Percentiles rank a stretch among this genome's conserved stretches.
phyloP scores from a whole-genome alignment of 2,888 invertebrate genomes.

The Salticus scenicus region DNA sequence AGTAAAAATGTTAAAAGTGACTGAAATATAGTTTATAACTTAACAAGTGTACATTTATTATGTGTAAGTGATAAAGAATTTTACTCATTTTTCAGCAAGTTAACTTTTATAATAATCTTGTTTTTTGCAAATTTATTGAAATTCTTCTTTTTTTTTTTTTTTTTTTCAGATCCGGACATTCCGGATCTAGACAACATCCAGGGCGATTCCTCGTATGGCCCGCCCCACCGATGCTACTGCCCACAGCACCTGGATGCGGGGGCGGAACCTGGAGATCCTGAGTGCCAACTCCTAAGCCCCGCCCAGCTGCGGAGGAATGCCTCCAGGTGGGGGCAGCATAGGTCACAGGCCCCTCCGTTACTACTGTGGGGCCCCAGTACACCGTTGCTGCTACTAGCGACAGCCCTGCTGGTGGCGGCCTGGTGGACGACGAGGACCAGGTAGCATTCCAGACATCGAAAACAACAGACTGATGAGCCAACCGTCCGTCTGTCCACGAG shows the following conservation, averaged over 20 bases:
- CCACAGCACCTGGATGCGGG: conserved; percentile 56
- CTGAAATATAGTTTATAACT: too few relatives aligned
- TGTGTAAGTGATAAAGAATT: too few relatives aligned
- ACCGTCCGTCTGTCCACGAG: conserved; percentile 42
- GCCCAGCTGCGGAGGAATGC: conserved; percentile 55
- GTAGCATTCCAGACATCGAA: conserved; percentile 68
- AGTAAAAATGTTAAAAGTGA: too few relatives aligned
- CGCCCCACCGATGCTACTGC: conserved; percentile 59
- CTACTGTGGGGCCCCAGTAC: conserved; percentile 11
- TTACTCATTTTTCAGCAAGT: background rate
- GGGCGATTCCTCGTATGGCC: conserved; percentile 55
- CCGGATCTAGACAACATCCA: conserved; percentile 53
- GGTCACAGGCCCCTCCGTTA: background rate
- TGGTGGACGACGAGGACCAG: conserved; percentile 52
- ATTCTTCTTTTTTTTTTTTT: background rate
- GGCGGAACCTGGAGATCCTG: conserved; percentile 31
- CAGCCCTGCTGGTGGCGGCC: conserved; percentile 23
- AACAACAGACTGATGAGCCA: conserved; percentile 45
- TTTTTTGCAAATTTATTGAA: too few relatives aligned
- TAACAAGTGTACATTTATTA: too few relatives aligned
- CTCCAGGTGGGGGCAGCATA: conserved; percentile 46
- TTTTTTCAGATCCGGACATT: conserved; percentile 58
- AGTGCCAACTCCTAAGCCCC: conserved; percentile 44
- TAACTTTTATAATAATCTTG: too few relatives aligned
- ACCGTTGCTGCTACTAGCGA: conserved; percentile 22